Conservation (phyloP, 2,797 vertebrate species). For the Pangasius krempfi region DNA sequence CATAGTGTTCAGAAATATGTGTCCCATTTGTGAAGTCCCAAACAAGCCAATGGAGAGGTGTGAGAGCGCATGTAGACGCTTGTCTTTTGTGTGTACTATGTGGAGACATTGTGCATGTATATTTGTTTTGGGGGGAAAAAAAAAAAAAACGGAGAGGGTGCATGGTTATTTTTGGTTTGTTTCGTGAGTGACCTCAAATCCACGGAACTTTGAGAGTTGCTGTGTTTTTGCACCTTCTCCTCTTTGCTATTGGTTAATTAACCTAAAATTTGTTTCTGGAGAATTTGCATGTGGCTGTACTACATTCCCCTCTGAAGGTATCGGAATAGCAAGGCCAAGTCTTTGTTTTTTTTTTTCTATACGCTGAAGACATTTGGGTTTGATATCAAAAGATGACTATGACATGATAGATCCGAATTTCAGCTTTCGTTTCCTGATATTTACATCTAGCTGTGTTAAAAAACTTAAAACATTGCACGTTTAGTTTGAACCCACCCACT, state of each 20-base stretch:
- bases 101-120: background rate
- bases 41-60: slow-evolving; percentile 1
- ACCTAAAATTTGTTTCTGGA: background rate
- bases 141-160: background rate
- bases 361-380: background rate
- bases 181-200: background rate
- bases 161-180: slow-evolving; percentile 12
- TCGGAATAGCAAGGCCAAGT: background rate
- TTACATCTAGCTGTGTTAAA: background rate
- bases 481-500: background rate
- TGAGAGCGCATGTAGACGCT: background rate
- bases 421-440: background rate
- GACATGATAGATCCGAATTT: background rate
- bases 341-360: background rate
- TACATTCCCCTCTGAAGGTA: background rate
- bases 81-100: background rate
- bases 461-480: background rate
- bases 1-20: background rate
- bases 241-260: background rate
- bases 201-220: background rate
- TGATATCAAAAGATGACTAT: background rate
- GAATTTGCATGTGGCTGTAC: background rate
- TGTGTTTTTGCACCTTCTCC: background rate
- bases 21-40: background rate
- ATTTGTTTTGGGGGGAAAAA: background rate